These are phyloP conservation scores for Phymatocera aterrima DNA, from an alignment of 2,888 invertebrate genomes.

Conservation along the genomic window DNA sequence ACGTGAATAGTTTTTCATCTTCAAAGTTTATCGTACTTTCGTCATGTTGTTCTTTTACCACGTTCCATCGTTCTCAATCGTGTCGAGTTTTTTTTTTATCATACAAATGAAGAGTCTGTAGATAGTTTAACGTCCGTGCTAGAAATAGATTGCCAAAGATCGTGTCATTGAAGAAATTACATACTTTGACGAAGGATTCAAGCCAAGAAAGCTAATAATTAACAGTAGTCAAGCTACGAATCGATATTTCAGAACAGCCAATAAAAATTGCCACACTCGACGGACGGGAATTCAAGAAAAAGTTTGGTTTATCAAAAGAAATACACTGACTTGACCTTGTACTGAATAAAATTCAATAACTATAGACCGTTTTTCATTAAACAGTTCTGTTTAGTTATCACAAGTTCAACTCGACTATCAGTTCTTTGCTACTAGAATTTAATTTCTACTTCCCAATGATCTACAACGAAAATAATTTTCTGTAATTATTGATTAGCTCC, in stretches of 20 bases:
- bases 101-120: not conserved
- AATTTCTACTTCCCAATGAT: constrained; percentile 48
- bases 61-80: not conserved
- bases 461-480: constrained; percentile 59
- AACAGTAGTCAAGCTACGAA: not conserved
- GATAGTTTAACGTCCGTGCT: not conserved
- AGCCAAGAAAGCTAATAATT: not conserved
- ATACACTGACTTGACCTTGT: not conserved
- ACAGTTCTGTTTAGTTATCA: constrained; percentile 24
- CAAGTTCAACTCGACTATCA: not conserved
- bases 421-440: constrained; percentile 19
- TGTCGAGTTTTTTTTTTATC: no score
- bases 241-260: not conserved
- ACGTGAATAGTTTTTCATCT: no score
- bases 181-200: not conserved
- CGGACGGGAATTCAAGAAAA: not conserved
- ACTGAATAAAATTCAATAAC: constrained; percentile 12
- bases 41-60: constrained; percentile 1
- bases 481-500: no score
- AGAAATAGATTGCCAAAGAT: no score
- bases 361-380: constrained; percentile 34
- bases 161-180: no score
- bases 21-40: not conserved
- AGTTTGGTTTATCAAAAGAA: not conserved
- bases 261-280: not conserved